These are phyloP conservation scores for Deilephila elpenor DNA, from an alignment of 2,888 invertebrate species.

Conservation along the genomic window DNA sequence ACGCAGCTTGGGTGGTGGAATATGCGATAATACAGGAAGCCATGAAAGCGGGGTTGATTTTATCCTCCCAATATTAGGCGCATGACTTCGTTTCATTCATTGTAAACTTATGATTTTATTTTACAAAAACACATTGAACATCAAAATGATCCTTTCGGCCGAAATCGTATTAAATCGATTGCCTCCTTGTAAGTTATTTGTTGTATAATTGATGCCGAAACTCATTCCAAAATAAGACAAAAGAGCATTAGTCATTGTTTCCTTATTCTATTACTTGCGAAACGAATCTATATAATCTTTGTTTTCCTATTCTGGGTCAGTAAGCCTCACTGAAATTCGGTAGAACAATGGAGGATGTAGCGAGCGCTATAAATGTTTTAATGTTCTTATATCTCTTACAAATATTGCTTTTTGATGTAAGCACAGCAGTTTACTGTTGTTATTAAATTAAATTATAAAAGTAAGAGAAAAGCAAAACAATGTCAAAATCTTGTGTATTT, in stretches of 20 bases:
- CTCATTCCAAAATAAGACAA: slow-evolving; percentile 26
- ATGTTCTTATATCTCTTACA: slow-evolving; percentile 4
- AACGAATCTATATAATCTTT: slow-evolving; percentile 35
- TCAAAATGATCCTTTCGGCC: neutral
- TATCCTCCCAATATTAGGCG: too few species aligned
- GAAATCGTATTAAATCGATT: slow-evolving; percentile 11
- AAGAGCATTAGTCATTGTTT: slow-evolving; percentile 33
- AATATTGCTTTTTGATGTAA: slow-evolving; percentile 19
- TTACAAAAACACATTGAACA: neutral
- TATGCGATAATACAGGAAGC: too few species aligned
- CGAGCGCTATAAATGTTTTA: slow-evolving; percentile 34
- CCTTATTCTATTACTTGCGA: slow-evolving; percentile 35
- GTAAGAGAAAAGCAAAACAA: neutral
- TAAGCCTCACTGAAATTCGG: slow-evolving; percentile 30
- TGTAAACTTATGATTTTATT: neutral
- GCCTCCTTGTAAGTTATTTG: slow-evolving; percentile 12
- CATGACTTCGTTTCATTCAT: too few species aligned
- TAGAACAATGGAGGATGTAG: slow-evolving; percentile 39
- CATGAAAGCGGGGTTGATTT: too few species aligned
- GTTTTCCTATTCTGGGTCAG: slow-evolving; percentile 36
- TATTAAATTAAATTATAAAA: neutral
- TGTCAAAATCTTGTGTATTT: neutral
- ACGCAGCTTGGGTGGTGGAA: too few species aligned
- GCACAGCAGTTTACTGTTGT: slow-evolving; percentile 9
- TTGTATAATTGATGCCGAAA: slow-evolving; percentile 17